These are phyloP conservation scores for Aptenodytes forsteri DNA, from an alignment of 2,113 vertebrate genomes.

Conservation along the genomic window DNA sequence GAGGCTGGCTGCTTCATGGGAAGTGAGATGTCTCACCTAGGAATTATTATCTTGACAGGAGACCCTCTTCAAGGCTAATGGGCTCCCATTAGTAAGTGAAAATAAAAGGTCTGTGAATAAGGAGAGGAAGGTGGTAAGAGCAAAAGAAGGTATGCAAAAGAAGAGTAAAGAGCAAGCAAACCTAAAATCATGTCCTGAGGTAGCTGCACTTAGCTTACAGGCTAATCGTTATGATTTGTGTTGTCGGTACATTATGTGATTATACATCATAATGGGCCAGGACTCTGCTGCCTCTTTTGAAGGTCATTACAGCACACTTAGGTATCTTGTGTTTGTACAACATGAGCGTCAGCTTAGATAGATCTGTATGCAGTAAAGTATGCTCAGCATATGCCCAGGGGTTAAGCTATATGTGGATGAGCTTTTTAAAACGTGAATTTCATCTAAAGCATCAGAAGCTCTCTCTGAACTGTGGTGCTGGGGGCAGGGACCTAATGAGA, in stretches of 20 bases:
- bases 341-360: neutral
- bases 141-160: neutral
- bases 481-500: conserved; percentile 6
- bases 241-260: neutral
- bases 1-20: neutral
- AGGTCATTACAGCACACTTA: neutral
- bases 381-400: neutral
- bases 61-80: neutral
- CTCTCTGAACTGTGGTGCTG: neutral
- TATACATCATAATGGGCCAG: neutral
- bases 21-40: neutral
- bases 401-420: conserved; percentile 3
- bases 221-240: neutral
- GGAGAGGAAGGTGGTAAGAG: neutral
- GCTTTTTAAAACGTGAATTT: neutral
- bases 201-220: neutral
- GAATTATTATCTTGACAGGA: neutral
- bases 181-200: neutral
- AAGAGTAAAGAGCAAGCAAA: neutral
- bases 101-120: neutral
- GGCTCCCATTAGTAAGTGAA: neutral
- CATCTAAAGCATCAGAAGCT: neutral
- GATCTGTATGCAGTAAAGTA: neutral
- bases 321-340: neutral
- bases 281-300: neutral